Evolutionary conservation across 2,797 vertebrate species (phyloP).

Genomic region (Cyprinella venusta): DNA sequence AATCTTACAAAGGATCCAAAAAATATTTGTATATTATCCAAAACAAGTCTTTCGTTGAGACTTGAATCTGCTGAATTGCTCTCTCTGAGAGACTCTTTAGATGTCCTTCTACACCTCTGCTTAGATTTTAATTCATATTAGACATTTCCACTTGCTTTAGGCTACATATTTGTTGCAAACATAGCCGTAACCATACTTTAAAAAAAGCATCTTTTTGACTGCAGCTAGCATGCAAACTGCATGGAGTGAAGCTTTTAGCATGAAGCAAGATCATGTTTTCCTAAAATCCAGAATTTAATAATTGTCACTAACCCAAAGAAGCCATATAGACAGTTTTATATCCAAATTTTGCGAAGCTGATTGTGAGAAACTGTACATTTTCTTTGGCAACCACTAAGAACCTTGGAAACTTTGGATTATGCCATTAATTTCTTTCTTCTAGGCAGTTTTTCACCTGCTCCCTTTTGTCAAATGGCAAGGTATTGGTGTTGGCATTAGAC

Average conservation of each 20-base stretch:
- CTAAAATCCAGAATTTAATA: constrained; percentile 15
- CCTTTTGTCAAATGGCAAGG: constrained; percentile 23
- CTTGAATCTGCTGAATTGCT: constrained; percentile 44
- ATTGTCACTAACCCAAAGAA: constrained; percentile 8
- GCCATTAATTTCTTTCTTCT: constrained; percentile 32
- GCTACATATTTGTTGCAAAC: not conserved
- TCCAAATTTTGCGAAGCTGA: not conserved
- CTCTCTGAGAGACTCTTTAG: constrained; percentile 26
- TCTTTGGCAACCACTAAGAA: constrained; percentile 6
- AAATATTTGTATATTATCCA: constrained; percentile 9
- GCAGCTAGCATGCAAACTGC: constrained; percentile 22
- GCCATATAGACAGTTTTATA: not conserved
- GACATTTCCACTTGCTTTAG: constrained; percentile 25
- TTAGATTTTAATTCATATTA: constrained; percentile 5
- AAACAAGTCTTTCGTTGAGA: constrained; percentile 49
- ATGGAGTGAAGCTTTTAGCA: constrained; percentile 21
- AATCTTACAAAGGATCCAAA: constrained; percentile 38
- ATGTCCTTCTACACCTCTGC: not conserved
- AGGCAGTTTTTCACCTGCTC: not conserved
- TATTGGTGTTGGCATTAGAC: constrained; percentile 4
- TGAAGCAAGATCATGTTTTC: constrained; percentile 4
- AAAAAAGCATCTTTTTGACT: not conserved
- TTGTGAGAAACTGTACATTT: constrained; percentile 15
- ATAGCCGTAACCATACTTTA: not conserved
- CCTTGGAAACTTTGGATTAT: constrained; percentile 19